Evolutionary conservation across 2,797 vertebrate genomes (phyloP), one percentile per base, ranked within the genome.

Genomic region (Megaceryle alcyon): DNA sequence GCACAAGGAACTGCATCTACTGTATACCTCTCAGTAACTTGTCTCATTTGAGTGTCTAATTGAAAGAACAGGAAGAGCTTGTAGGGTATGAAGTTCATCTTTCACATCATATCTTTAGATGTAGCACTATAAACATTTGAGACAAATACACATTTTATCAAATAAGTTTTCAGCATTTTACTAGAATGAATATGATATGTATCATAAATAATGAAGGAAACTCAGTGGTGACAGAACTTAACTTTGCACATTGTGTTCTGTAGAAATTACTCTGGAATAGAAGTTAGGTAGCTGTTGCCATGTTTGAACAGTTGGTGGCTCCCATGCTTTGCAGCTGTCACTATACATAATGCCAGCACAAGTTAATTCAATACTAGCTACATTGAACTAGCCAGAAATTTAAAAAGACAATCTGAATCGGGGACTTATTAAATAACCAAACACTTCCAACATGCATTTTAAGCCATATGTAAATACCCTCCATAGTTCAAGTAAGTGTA

Each of bases 221-320:
- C 13, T 49, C 49, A 10, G 22, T 78, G 12, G 49, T 86, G 51
- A 48, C 15, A 90, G 75, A 85, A 41, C 4, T 44, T 57, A 51
- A 22, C 48, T 90, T 29, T 70, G 19, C 65, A 28, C 14, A 5
- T 53, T 29, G 35, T 87, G 56, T 91, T 90, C 46, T 73, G 10
- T 76, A 26, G 63, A 25, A 88, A 48, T 39, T 72, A 5, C 39
- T 69, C 39, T 48, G 79, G 10, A 63, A 61, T 29, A 49, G 31
- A 63, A 88, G 21, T 66, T 49, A 84, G 33, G 71, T 80, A 70
- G 96, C 88, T 96, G 91, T 97, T 98, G 96, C 97, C 75, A 19
- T 94, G 78, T 98, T 96, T 97, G 98, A 97, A 98, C 98, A 98
- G 97, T 97, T 98, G 98, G 98, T 98, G 98, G 98, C 98, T 98